Evolutionary conservation across 64 coral and sea anemone genomes (phyloP).

Genomic region (Montipora capricornis): DNA sequence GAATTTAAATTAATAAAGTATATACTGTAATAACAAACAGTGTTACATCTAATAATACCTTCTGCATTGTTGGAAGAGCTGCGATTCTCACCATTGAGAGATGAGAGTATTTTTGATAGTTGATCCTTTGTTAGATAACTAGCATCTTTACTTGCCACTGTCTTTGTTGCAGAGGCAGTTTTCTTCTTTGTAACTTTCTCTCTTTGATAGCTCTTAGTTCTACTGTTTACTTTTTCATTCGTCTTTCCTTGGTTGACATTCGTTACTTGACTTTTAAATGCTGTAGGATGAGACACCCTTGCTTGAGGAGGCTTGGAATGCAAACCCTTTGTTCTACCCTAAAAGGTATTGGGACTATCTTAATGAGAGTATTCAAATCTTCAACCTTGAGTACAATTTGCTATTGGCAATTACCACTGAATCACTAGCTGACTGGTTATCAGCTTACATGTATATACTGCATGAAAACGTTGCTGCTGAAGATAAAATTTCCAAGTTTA

Average conservation of each 20-base stretch:
- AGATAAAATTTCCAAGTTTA: no score
- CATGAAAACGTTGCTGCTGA: no score
- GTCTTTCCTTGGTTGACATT: neutral
- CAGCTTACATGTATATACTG: no score
- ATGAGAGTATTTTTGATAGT: constrained; percentile 10
- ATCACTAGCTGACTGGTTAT: no score
- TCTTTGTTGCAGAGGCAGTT: neutral
- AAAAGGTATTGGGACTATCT: neutral
- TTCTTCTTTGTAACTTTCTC: neutral
- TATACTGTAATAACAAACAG: no score
- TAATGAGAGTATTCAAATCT: neutral
- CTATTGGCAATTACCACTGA: no score
- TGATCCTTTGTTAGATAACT: constrained; percentile 39
- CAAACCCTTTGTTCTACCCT: constrained; percentile 34
- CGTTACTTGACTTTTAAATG: neutral
- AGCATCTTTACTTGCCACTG: neutral
- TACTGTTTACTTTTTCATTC: neutral
- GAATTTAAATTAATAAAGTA: no score
- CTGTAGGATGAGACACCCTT: neutral
- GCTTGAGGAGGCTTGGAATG: neutral
- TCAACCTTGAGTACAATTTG: no score
- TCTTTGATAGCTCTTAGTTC: neutral
- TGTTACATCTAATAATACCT: neutral
- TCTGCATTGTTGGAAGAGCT: neutral
- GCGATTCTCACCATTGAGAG: neutral